These are phyloP conservation scores for Phyllotis vaccarum DNA, from an alignment of 2,797 vertebrate species.

Conservation along the genomic window DNA sequence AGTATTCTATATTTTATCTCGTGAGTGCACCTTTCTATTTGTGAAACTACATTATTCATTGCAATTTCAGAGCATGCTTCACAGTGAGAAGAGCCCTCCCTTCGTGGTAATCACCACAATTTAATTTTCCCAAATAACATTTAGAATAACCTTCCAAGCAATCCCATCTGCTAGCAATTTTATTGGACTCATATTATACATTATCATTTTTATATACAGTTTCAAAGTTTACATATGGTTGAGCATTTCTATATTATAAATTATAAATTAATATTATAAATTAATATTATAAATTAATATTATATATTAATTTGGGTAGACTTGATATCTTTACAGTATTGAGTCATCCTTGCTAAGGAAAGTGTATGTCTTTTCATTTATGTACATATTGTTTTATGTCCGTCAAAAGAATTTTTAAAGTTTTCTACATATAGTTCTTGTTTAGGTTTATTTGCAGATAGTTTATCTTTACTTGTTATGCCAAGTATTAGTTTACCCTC, in stretches of 20 bases:
- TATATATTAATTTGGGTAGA: slow-evolving; percentile 35
- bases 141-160: slow-evolving; percentile 31
- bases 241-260: no score
- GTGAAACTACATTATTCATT: neutral
- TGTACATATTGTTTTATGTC: slow-evolving; percentile 30
- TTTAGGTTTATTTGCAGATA: neutral
- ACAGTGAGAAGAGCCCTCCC: neutral
- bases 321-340: slow-evolving; percentile 16
- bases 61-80: neutral
- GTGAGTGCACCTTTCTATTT: neutral
- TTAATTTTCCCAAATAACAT: slow-evolving; percentile 37
- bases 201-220: neutral
- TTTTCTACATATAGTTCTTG: slow-evolving; percentile 18
- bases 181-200: neutral
- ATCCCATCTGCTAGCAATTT: slow-evolving; percentile 14
- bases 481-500: neutral
- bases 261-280: no score
- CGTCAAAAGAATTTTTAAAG: slow-evolving; percentile 1
- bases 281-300: no score
- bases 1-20: neutral
- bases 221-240: neutral
- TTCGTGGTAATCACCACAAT: neutral
- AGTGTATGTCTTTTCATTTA: slow-evolving; percentile 5
- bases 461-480: slow-evolving; percentile 11
- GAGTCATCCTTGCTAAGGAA: slow-evolving; percentile 3